Evolutionary conservation across 2,113 vertebrate species (phyloP).

Genomic region (Motacilla tschutschensis): DNA sequence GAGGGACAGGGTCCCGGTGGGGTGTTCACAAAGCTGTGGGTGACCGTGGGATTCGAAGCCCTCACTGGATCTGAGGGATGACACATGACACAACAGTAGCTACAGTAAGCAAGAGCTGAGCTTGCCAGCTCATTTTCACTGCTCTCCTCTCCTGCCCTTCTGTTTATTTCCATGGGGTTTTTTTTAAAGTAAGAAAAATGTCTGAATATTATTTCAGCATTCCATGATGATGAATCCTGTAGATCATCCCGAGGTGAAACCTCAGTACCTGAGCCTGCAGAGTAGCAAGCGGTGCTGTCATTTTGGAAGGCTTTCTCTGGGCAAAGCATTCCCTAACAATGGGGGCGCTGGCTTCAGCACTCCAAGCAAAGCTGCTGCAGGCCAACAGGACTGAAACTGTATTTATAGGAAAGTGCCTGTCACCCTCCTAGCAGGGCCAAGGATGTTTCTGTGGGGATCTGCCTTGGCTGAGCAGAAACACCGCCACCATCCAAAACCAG

Average conservation of each 20-base stretch:
- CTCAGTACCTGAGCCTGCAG: not conserved
- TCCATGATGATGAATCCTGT: not conserved
- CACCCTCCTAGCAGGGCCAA: not conserved
- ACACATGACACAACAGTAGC: not conserved
- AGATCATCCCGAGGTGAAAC: not conserved
- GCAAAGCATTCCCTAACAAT: rapidly evolving
- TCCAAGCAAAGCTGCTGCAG: not conserved
- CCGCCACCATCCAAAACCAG: not conserved
- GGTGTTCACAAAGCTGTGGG: not conserved
- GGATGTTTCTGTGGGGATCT: not conserved
- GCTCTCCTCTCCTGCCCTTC: not conserved
- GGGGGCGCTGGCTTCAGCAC: not conserved
- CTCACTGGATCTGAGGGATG: not conserved
- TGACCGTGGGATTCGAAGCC: not conserved
- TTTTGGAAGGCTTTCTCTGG: not conserved
- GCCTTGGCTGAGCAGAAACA: not conserved
- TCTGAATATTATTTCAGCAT: not conserved
- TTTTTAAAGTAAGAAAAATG: not conserved
- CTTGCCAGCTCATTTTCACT: not conserved
- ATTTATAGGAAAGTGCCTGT: not conserved
- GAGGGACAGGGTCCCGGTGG: rapidly evolving
- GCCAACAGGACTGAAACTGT: not conserved
- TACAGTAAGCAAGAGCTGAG: not conserved
- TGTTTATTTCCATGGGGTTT: not conserved
- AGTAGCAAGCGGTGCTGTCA: not conserved